Evolutionary conservation across 2,113 vertebrate genomes (phyloP).

Genomic region (Lepus europaeus): DNA sequence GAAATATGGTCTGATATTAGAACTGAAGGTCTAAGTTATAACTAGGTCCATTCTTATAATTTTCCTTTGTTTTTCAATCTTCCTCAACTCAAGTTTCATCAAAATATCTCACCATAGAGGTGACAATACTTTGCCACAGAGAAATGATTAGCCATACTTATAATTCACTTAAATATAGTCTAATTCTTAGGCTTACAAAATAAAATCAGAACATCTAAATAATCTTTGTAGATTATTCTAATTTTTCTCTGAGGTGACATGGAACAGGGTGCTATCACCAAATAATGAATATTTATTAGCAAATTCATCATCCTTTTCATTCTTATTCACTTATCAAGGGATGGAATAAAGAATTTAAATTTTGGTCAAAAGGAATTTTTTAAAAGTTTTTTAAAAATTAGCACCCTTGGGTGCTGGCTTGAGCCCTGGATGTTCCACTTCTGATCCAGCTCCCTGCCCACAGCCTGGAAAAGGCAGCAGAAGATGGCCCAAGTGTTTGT

Average conservation of each 20-base stretch:
- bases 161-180: neutral
- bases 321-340: constrained; percentile 20
- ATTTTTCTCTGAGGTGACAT: constrained; percentile 17
- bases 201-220: constrained; percentile 25
- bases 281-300: neutral
- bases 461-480: too few relatives aligned
- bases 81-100: neutral
- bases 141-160: neutral
- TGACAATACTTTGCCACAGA: neutral
- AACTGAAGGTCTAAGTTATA: neutral
- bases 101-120: neutral
- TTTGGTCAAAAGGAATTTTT: neutral
- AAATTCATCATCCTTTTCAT: constrained; percentile 19
- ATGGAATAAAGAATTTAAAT: neutral
- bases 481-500: too few relatives aligned
- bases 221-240: neutral
- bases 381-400: too few relatives aligned
- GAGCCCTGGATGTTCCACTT: too few relatives aligned
- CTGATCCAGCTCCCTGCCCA: too few relatives aligned
- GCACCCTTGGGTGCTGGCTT: too few relatives aligned
- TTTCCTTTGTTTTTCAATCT: neutral
- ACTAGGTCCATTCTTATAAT: neutral
- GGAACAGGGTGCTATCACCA: neutral
- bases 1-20: neutral
- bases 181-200: constrained; percentile 44